Base-by-base conservation (phyloP, 1,140 invertebrate genomes). In the Orius laevigatus region DNA sequence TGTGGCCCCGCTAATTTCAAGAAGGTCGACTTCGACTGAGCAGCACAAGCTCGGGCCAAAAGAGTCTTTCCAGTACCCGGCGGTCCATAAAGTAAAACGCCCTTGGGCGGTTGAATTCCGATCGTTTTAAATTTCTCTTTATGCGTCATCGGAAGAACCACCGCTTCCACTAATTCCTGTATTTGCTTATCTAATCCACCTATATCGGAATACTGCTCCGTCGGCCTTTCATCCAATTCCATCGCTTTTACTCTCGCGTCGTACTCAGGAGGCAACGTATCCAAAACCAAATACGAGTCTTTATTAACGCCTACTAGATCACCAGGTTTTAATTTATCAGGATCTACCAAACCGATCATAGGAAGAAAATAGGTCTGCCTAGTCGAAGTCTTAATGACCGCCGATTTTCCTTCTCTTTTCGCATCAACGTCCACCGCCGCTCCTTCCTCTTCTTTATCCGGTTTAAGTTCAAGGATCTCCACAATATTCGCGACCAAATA, bases 401-500 rank as follows among this genome's bases (percentile, higher is more conserved):
- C 95, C 70, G 93, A 97, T 70, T 98, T 98, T 36, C 95, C 95
- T 66, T 96, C 97, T 18, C 93, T 73, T 62, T 94, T 90, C 2
- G 93, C 90, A 69, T 98, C 94, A 33, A 98, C 65, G 66, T 98
- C 94, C 14, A 97, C 86, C 45, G 98, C 94, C 1, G 92, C 93
- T 8, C 94, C 95, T 68, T 97, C 92, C 31, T 74, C 79, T 61
- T 98, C 92, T 56, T 79, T 75, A 61, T 97, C 92, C 10, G 86
- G 86, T 62, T 91, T 87, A n/a, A 98, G 84, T 63, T 98, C 94
- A 6, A 98, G 64, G 1, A 98, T 66, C 69, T 98, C 95, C 56
- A 98, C 95, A 1, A 98, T 93, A 71, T 98, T 98, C 0, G 93
- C 97, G 1, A 98, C 94, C 19, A 98, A 68, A 62, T 98, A 98